A percentile compares a stretch with the other conserved stretches of the same genome.
phyloP scores from a whole-genome alignment of 2,113 vertebrate species.

The Setophaga coronata region DNA sequence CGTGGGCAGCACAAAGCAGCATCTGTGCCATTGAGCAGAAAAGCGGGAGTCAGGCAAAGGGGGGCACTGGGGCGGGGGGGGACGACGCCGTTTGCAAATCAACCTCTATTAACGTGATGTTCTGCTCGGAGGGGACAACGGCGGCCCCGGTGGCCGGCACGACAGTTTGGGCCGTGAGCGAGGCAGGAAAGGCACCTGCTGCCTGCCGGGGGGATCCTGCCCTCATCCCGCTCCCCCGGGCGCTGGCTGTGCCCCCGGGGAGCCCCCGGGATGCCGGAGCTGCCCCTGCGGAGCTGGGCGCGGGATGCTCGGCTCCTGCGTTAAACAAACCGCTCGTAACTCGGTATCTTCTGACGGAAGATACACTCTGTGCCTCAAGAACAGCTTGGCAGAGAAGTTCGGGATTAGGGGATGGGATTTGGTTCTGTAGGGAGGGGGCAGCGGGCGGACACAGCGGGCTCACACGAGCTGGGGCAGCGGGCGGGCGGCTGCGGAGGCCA shows the following conservation, averaged over 20 bases:
- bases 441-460: neutral
- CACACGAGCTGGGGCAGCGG: neutral
- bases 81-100: conserved; percentile 76
- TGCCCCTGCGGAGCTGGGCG: fast-evolving
- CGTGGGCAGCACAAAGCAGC: conserved; percentile 78
- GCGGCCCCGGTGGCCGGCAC: neutral
- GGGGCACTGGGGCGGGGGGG: neutral
- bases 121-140: conserved; percentile 9
- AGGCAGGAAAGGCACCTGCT: neutral
- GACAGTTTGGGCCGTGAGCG: neutral
- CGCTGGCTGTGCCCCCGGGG: neutral
- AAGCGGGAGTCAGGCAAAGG: conserved; percentile 76
- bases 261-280: neutral
- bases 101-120: conserved; percentile 79
- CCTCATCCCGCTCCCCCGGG: neutral
- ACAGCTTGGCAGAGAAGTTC: neutral
- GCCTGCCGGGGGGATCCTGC: neutral
- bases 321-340: fast-evolving
- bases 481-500: neutral
- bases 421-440: neutral
- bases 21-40: conserved; percentile 82
- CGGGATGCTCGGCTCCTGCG: fast-evolving
- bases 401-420: neutral
- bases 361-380: fast-evolving
- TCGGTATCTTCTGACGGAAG: neutral